Conservation (phyloP, 2,888 invertebrate genomes). For the Tetragonisca angustula region DNA sequence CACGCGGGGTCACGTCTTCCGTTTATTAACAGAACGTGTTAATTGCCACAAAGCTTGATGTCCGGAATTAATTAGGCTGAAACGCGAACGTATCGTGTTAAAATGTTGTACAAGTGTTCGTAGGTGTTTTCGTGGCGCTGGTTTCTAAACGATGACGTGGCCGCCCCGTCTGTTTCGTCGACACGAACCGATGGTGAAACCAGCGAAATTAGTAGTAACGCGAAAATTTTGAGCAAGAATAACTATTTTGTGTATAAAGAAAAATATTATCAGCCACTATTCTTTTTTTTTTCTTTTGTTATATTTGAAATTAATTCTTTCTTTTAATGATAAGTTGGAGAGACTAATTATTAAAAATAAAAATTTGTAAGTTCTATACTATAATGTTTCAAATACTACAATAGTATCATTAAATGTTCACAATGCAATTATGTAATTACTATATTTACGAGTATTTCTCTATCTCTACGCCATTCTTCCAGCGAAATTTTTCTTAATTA, state of each 20-base stretch:
- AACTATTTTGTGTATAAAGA: not conserved
- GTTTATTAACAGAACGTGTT: not conserved
- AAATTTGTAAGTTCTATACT: not conserved
- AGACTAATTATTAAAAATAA: not conserved
- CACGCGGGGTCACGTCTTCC: not conserved
- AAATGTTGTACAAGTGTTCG: not conserved
- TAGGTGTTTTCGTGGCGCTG: not conserved
- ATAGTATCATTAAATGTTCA: not conserved
- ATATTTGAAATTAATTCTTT: too few relatives aligned
- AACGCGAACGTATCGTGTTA: not conserved
- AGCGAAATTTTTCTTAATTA: not conserved
- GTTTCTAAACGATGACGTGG: constrained; percentile 13
- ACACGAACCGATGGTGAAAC: not conserved
- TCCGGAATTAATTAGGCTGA: constrained; percentile 3
- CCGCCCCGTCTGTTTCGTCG: not conserved
- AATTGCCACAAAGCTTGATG: not conserved
- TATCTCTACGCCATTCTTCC: not conserved
- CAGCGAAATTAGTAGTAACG: not conserved
- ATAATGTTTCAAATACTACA: too few relatives aligned
- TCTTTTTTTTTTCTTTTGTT: not conserved
- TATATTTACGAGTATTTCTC: not conserved
- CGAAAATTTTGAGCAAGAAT: not conserved
- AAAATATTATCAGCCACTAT: not conserved
- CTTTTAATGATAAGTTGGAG: too few relatives aligned
- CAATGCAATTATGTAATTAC: not conserved